A percentile compares a stretch with the other conserved stretches of the same genome.
These are phyloP conservation scores for Vidua macroura DNA, from an alignment of 2,113 vertebrate species.

Conservation along the genomic window DNA sequence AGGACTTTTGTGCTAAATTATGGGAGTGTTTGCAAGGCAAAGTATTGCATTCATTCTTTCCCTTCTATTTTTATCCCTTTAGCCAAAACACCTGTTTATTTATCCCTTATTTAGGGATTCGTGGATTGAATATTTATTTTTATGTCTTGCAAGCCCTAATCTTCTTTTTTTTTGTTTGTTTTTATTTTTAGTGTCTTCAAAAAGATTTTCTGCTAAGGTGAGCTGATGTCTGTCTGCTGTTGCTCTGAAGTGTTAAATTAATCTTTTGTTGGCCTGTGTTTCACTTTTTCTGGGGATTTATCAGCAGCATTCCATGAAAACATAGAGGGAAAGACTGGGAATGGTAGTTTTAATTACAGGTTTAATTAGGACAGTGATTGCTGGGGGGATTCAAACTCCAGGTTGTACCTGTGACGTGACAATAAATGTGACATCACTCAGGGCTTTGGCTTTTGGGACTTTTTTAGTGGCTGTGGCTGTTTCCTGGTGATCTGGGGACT, in stretches of 20 bases:
- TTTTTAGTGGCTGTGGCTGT: neutral
- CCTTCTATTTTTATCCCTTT: neutral
- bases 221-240: conserved; percentile 49
- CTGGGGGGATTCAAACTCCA: neutral
- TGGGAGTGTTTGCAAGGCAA: neutral
- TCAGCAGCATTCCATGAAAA: neutral
- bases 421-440: neutral
- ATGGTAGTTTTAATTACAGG: neutral
- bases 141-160: neutral
- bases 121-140: neutral
- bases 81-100: neutral
- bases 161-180: neutral
- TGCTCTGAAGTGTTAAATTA: neutral
- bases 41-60: neutral
- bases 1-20: neutral
- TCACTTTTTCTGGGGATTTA: neutral
- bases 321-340: neutral
- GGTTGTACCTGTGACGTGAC: neutral
- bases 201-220: conserved; percentile 97
- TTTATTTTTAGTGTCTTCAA: conserved; percentile 88
- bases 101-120: neutral
- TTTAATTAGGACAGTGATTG: neutral
- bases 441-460: neutral
- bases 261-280: neutral
- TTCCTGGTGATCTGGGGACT: neutral